phyloP scores from a whole-genome alignment of 2,113 vertebrate species.

The Proteles cristata region DNA sequence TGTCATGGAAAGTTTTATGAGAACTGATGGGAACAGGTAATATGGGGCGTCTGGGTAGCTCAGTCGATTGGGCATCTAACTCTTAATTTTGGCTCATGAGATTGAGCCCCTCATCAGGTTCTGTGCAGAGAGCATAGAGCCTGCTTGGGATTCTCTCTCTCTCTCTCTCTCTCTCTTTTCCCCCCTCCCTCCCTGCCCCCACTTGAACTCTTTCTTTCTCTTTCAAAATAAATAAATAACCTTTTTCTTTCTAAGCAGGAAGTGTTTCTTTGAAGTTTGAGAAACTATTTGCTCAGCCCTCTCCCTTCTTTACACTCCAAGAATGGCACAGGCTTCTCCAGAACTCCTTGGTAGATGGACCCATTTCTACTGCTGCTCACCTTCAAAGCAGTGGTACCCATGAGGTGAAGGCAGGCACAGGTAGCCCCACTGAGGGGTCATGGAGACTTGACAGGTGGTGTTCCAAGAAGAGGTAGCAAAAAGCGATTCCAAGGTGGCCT shows the following conservation, averaged over 20 bases:
- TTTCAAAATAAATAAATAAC: too few species aligned
- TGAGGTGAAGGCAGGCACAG: background rate
- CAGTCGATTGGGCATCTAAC: too few species aligned
- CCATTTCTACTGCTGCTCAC: background rate
- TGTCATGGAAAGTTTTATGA: background rate
- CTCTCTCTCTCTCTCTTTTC: too few species aligned
- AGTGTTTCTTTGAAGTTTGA: background rate
- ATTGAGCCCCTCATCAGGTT: too few species aligned
- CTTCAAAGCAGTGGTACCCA: background rate
- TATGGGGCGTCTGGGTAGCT: too few species aligned
- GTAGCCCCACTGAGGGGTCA: background rate
- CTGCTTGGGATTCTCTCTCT: too few species aligned
- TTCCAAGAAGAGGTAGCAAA: background rate
- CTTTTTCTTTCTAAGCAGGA: background rate
- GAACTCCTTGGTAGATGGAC: background rate
- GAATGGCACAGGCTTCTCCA: slow-evolving; percentile 1
- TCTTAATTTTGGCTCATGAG: too few species aligned
- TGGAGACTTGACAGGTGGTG: background rate
- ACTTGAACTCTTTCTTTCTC: too few species aligned
- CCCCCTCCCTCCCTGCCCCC: too few species aligned
- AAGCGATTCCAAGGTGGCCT: background rate
- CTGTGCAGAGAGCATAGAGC: too few species aligned
- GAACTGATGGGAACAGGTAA: background rate
- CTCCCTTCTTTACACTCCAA: background rate
- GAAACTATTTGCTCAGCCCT: background rate